phyloP scores from a whole-genome alignment of 2,113 vertebrate species.

The Oryzias curvinotus region DNA sequence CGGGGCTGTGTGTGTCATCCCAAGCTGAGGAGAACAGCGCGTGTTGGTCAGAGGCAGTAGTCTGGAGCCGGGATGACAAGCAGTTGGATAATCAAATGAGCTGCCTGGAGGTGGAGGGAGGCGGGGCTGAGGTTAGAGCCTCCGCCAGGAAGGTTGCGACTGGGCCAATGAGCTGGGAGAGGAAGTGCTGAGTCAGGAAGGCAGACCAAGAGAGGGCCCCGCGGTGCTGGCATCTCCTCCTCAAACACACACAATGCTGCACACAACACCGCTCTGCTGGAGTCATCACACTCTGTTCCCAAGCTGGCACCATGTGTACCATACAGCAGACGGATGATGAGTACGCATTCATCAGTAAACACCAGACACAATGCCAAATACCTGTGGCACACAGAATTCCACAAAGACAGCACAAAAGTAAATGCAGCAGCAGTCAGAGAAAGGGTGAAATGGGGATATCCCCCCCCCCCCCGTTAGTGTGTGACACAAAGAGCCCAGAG shows the following conservation, averaged over 20 bases:
- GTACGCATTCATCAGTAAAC: constrained; percentile 25
- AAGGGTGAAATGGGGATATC: constrained; percentile 43
- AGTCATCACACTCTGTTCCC: constrained; percentile 49
- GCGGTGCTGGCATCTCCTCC: constrained; percentile 67
- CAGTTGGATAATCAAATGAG: constrained; percentile 49
- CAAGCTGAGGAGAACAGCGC: not conserved
- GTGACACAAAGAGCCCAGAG: constrained; percentile 46
- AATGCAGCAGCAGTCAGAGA: constrained; percentile 53
- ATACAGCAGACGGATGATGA: constrained; percentile 10
- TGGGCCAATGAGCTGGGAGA: constrained; percentile 63
- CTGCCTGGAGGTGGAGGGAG: constrained; percentile 26
- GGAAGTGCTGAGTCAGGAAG: constrained; percentile 74
- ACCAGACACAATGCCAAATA: constrained; percentile 27
- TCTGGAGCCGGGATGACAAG: constrained; percentile 46
- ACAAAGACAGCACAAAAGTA: constrained; percentile 1
- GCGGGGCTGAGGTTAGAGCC: constrained; percentile 45
- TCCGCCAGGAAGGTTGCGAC: constrained; percentile 68
- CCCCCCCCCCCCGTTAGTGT: constrained; percentile 55
- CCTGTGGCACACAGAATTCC: constrained; percentile 25
- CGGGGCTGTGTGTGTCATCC: constrained; percentile 18
- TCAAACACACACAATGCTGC: constrained; percentile 43
- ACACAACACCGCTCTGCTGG: constrained; percentile 43
- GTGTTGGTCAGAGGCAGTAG: constrained; percentile 1
- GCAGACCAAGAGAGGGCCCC: constrained; percentile 63
- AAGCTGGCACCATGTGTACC: constrained; percentile 17